Percentiles rank a stretch among this genome's conserved stretches.
Evolutionary conservation across 1,140 invertebrate genomes (phyloP).

Genomic region (Gonioctena quinquepunctata): DNA sequence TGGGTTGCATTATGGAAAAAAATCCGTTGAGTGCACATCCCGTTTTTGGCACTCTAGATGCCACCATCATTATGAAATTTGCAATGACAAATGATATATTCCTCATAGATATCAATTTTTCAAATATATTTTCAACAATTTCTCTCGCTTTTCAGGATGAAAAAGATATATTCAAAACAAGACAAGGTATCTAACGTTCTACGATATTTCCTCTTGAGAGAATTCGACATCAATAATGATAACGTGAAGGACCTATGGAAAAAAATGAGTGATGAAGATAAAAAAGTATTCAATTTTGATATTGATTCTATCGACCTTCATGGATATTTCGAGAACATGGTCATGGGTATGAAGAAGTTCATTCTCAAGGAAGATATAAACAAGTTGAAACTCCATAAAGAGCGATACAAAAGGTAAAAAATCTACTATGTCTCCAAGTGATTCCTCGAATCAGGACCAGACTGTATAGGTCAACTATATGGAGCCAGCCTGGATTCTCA

Average conservation of each 20-base stretch:
- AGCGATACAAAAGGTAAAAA: slow-evolving; percentile 29
- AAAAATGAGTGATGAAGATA: slow-evolving; percentile 21
- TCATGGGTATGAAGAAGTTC: slow-evolving; percentile 31
- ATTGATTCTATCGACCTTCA: slow-evolving; percentile 21
- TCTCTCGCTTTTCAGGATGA: slow-evolving; percentile 21
- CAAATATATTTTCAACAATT: too few relatives aligned
- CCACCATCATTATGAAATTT: too few relatives aligned
- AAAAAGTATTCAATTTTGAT: slow-evolving; percentile 29
- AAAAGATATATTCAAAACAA: slow-evolving; percentile 28
- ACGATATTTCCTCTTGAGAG: slow-evolving; percentile 31
- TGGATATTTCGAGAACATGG: slow-evolving; percentile 24
- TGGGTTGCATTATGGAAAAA: too few relatives aligned
- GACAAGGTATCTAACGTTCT: slow-evolving; percentile 29
- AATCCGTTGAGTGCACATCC: too few relatives aligned
- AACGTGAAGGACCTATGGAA: slow-evolving; percentile 27
- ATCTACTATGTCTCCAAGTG: too few relatives aligned
- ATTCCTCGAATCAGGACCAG: too few relatives aligned
- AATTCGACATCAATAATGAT: slow-evolving; percentile 32
- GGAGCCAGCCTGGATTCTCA: too few relatives aligned
- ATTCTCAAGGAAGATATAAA: slow-evolving; percentile 36
- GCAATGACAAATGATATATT: too few relatives aligned
- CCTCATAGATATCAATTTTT: too few relatives aligned
- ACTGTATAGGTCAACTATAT: too few relatives aligned
- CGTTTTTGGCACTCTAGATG: too few relatives aligned
- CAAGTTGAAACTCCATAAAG: slow-evolving; percentile 23